phyloP scores from a whole-genome alignment of 2,113 vertebrate genomes.

The Sceloporus undulatus region DNA sequence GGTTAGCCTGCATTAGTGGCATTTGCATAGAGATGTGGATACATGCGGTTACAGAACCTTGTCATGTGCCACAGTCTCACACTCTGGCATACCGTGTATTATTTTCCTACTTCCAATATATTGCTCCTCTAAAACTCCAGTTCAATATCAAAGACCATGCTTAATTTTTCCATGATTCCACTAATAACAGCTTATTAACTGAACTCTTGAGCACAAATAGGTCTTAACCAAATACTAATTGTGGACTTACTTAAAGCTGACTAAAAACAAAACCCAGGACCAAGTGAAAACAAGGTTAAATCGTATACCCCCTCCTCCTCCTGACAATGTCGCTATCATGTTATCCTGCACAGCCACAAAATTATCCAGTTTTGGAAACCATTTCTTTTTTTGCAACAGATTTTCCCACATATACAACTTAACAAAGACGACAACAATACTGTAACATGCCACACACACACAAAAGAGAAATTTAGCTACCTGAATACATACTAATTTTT shows the following conservation, averaged over 20 bases:
- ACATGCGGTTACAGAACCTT: neutral
- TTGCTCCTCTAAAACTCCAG: neutral
- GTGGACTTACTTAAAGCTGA: neutral
- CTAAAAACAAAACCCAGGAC: neutral
- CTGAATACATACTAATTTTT: neutral
- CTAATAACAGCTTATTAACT: neutral
- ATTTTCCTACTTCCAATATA: neutral
- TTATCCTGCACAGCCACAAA: neutral
- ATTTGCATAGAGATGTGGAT: neutral
- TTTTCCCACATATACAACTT: constrained; percentile 8
- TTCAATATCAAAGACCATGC: neutral
- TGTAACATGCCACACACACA: neutral
- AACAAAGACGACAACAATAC: neutral
- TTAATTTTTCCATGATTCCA: neutral
- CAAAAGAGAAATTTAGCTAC: neutral
- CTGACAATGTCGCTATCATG: neutral
- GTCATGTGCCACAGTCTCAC: neutral
- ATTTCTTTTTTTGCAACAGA: neutral
- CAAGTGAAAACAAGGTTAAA: neutral
- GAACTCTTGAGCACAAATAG: neutral
- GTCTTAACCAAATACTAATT: neutral
- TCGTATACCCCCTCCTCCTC: neutral
- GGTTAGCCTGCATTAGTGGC: neutral
- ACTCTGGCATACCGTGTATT: neutral
- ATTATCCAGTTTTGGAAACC: neutral